phyloP scores from a whole-genome alignment of 2,797 vertebrate species.

The Microchirus variegatus region DNA sequence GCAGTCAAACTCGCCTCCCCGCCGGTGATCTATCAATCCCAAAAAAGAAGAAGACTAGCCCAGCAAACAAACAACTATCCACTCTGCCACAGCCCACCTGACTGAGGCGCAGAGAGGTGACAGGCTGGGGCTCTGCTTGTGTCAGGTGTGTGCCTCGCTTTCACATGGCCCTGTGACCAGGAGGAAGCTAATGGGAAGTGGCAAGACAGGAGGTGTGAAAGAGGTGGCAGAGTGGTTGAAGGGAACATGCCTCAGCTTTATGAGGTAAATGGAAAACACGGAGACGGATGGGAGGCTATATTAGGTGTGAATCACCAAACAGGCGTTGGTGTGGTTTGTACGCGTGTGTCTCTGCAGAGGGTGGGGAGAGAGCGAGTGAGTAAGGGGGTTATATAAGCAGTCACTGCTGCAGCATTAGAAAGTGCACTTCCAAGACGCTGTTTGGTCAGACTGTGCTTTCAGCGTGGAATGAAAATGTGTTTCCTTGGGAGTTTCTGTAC shows the following conservation, averaged over 20 bases:
- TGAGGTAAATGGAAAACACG: conserved; percentile 39
- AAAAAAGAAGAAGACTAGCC: conserved; percentile 13
- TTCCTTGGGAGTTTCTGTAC: not conserved
- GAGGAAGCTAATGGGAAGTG: conserved; percentile 60
- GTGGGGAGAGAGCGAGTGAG: not conserved
- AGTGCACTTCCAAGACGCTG: not conserved
- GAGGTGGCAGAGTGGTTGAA: conserved; percentile 41
- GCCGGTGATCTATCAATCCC: conserved; percentile 42
- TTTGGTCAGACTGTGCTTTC: not conserved
- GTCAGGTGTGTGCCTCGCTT: conserved; percentile 66
- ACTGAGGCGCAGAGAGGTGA: conserved; percentile 44
- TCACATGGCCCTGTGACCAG: conserved; percentile 49
- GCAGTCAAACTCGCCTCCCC: conserved; percentile 27
- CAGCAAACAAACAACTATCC: conserved; percentile 32
- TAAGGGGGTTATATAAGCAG: not conserved
- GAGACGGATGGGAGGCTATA: conserved; percentile 13
- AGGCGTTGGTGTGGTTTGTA: conserved; percentile 6
- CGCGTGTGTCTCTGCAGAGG: conserved; percentile 1
- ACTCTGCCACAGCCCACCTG: conserved; percentile 12
- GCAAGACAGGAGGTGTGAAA: conserved; percentile 61
- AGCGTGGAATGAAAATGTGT: not conserved
- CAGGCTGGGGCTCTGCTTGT: conserved; percentile 40
- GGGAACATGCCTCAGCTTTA: conserved; percentile 31
- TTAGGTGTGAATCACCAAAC: conserved; percentile 29
- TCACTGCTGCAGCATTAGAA: not conserved